Percentiles rank a stretch among this genome's conserved stretches.
Evolutionary conservation across 2,797 vertebrate genomes (phyloP).

Genomic region (Pseudotriccus pelzelni): DNA sequence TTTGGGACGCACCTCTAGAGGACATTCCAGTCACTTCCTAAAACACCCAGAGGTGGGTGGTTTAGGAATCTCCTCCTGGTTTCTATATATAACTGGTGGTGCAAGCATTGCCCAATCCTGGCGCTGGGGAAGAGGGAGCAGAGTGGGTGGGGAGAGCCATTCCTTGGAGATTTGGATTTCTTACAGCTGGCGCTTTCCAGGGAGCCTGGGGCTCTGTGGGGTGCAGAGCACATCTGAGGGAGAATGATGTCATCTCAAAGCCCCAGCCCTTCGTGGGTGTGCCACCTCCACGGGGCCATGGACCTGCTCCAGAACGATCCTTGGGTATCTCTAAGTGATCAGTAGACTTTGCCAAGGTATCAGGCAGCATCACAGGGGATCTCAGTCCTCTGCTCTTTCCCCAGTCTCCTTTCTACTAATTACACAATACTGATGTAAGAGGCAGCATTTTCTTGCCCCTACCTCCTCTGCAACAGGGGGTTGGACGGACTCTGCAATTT

Average conservation of each 20-base stretch:
- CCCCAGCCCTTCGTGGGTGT: background rate
- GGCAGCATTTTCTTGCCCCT: background rate
- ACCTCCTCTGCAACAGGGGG: background rate
- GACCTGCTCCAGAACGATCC: background rate
- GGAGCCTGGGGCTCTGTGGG: background rate
- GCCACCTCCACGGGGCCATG: background rate
- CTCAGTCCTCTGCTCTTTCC: background rate
- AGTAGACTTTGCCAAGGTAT: background rate
- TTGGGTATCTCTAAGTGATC: background rate
- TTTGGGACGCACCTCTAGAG: background rate
- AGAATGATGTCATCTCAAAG: background rate
- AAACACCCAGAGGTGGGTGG: background rate
- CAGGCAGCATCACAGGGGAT: accelerated
- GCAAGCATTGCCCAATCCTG: background rate
- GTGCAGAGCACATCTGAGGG: too few species aligned
- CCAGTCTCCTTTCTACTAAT: background rate
- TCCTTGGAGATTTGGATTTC: background rate
- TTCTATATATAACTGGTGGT: background rate
- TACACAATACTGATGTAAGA: background rate
- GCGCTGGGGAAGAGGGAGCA: accelerated
- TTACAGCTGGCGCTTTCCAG: background rate
- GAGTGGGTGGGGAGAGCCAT: background rate
- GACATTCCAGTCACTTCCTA: background rate
- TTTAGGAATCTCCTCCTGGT: background rate
- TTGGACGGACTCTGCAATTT: background rate